Percentiles rank a stretch among this genome's conserved stretches.
Conservation (phyloP, 64 coral and sea anemone species). For the Dendrophyllia cribrosa region DNA sequence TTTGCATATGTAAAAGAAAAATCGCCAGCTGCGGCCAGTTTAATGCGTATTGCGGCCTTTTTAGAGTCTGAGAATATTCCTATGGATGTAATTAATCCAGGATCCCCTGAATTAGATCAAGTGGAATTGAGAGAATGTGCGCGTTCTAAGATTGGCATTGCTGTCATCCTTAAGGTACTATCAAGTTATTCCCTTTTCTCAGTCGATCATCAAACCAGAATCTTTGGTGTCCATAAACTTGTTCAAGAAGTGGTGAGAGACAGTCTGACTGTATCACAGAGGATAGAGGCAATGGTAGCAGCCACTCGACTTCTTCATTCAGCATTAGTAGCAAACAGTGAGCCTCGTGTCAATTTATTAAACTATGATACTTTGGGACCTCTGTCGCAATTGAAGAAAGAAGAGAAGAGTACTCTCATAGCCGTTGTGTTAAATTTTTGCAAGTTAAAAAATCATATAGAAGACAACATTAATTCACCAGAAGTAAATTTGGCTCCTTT, state of each 20-base stretch:
- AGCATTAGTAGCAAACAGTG: no score
- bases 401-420: neutral
- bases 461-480: neutral
- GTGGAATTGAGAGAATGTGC: conserved; percentile 10
- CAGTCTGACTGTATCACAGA: neutral
- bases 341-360: no score
- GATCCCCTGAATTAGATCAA: conserved; percentile 45
- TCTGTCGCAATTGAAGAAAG: no score
- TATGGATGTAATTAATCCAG: conserved; percentile 52
- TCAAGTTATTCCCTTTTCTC: conserved; percentile 41
- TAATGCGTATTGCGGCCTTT: conserved; percentile 63
- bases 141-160: neutral
- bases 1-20: conserved; percentile 24
- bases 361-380: no score
- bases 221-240: conserved; percentile 41
- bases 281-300: neutral
- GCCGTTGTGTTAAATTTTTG: neutral
- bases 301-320: conserved; percentile 15
- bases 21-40: conserved; percentile 47
- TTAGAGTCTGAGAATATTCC: conserved; percentile 48
- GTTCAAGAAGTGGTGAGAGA: conserved; percentile 54
- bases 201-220: neutral
- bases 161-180: conserved; percentile 5
- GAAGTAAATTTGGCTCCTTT: neutral
- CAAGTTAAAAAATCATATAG: neutral